A percentile compares a stretch with the other conserved stretches of the same genome.
phyloP scores from a whole-genome alignment of 2,797 vertebrate species.

The Lycodopsis pacificus region DNA sequence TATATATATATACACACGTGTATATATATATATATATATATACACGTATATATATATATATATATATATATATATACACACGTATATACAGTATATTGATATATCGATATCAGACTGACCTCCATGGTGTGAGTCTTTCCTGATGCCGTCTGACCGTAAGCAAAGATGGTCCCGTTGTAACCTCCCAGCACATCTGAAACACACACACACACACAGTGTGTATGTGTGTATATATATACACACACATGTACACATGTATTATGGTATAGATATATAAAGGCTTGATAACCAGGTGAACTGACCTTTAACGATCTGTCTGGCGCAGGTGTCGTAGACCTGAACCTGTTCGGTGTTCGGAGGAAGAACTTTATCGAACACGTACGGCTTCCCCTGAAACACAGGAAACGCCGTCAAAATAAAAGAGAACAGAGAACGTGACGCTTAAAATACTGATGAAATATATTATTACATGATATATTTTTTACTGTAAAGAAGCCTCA shows the following conservation, averaged over 20 bases:
- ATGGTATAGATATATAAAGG: too few relatives aligned
- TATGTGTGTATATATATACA: not conserved
- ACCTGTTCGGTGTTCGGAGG: conserved; percentile 91
- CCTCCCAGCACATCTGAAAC: conserved; percentile 93
- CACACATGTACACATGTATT: not conserved
- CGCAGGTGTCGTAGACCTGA: conserved; percentile 92
- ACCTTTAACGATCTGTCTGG: conserved; percentile 96
- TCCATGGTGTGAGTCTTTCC: conserved; percentile 99
- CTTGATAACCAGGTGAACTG: conserved; percentile 11
- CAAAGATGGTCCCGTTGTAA: conserved; percentile 97
- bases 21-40: too few relatives aligned
- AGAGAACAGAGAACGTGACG: too few relatives aligned
- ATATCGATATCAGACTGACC: conserved; percentile 76
- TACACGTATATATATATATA: too few relatives aligned
- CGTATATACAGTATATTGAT: too few relatives aligned
- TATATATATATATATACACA: too few relatives aligned
- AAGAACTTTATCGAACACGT: conserved; percentile 91
- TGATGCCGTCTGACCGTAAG: conserved; percentile 95
- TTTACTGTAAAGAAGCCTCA: too few relatives aligned
- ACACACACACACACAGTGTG: not conserved
- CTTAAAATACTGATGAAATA: too few relatives aligned
- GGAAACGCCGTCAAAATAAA: conserved; percentile 26
- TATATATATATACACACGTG: too few relatives aligned
- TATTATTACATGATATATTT: too few relatives aligned
- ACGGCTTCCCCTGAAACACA: conserved; percentile 90